phyloP scores from a whole-genome alignment of 1,140 invertebrate genomes.

The Hypothenemus hampei region DNA sequence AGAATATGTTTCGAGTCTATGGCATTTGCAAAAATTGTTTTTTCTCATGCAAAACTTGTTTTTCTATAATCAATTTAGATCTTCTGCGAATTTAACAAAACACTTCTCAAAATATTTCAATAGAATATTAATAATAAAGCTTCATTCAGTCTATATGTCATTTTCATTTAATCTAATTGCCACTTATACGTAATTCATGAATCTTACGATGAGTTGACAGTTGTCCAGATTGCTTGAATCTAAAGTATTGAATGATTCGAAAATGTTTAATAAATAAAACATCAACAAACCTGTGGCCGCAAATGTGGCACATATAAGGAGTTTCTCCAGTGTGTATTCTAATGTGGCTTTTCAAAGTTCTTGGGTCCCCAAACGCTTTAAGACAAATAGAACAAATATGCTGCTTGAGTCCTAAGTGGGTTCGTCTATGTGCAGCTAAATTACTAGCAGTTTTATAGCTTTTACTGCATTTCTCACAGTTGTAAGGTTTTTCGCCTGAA shows the following conservation, averaged over 20 bases:
- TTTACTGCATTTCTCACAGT: slow-evolving; percentile 51
- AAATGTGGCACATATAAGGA: slow-evolving; percentile 37
- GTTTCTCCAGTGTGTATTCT: slow-evolving; percentile 48
- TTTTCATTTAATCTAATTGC: no score
- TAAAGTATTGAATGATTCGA: neutral
- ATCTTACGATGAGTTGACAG: slow-evolving; percentile 37
- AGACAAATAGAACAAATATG: slow-evolving; percentile 51
- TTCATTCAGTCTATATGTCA: no score
- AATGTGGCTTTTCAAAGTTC: slow-evolving; percentile 50
- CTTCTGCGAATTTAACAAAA: no score
- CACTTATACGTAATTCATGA: no score
- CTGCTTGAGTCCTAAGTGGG: slow-evolving; percentile 50
- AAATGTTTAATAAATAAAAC: neutral
- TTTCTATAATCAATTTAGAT: no score
- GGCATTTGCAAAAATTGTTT: no score
- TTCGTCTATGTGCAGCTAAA: slow-evolving; percentile 50
- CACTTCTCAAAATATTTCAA: no score
- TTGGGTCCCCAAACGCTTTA: slow-evolving; percentile 50
- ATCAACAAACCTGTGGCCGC: slow-evolving; percentile 34
- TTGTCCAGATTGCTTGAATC: slow-evolving; percentile 36
- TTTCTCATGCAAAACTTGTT: no score
- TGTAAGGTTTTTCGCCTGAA: slow-evolving; percentile 47
- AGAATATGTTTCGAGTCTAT: no score
- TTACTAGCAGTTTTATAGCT: slow-evolving; percentile 51
- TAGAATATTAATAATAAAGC: no score